A percentile compares a stretch with the other conserved stretches of the same genome.
These are phyloP conservation scores for Chrysolina oricalcia DNA, from an alignment of 2,888 invertebrate genomes.

Conservation along the genomic window DNA sequence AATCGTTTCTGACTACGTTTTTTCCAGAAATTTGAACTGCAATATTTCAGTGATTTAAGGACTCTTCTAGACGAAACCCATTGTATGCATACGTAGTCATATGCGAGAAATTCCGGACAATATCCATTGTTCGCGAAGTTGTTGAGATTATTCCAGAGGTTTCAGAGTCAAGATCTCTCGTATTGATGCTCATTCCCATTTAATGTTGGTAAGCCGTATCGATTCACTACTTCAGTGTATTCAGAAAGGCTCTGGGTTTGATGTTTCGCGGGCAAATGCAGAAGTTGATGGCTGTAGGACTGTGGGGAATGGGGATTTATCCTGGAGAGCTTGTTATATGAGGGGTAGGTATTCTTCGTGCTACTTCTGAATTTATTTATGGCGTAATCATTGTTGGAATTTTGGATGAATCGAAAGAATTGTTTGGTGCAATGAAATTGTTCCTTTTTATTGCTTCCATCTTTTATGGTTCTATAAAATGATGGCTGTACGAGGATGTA, in stretches of 20 bases:
- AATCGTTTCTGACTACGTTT: no score
- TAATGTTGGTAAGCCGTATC: conserved; percentile 67
- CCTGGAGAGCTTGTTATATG: conserved; percentile 48
- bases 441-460: neutral
- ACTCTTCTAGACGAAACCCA: neutral
- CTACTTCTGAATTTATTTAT: conserved; percentile 1
- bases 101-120: neutral
- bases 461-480: neutral
- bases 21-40: no score
- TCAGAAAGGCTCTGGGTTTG: conserved; percentile 48
- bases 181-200: conserved; percentile 58
- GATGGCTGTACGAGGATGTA: no score
- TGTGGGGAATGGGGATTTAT: conserved; percentile 50
- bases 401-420: neutral
- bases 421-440: neutral
- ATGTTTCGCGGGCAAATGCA: conserved; percentile 50
- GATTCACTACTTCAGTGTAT: conserved; percentile 61
- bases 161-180: conserved; percentile 66
- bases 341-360: conserved; percentile 41
- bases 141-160: conserved; percentile 64
- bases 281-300: conserved; percentile 50
- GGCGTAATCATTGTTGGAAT: neutral
- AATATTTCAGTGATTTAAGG: neutral
- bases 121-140: conserved; percentile 40
- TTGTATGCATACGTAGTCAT: neutral